Conservation (phyloP, 1,140 invertebrate species). For the Magallana gigas region DNA sequence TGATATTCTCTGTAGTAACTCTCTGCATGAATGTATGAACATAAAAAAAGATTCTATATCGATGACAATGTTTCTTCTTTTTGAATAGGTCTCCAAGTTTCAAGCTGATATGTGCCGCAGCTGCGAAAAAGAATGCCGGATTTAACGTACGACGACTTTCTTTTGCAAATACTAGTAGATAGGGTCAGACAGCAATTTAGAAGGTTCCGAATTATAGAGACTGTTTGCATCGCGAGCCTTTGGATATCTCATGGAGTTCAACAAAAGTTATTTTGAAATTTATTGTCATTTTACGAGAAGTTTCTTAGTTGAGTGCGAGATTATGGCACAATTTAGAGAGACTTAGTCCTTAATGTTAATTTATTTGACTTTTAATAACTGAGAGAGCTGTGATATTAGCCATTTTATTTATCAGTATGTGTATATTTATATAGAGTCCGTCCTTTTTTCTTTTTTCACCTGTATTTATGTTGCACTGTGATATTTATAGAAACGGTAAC, state of each 20-base stretch:
- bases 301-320: too few species aligned
- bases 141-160: neutral
- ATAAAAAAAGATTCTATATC: neutral
- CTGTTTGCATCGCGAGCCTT: too few species aligned
- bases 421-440: neutral
- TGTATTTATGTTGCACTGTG: neutral
- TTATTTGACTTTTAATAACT: neutral
- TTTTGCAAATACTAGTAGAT: too few species aligned
- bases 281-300: too few species aligned
- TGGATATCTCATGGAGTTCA: too few species aligned
- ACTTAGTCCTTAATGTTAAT: too few species aligned
- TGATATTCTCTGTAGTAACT: neutral
- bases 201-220: too few species aligned
- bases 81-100: conserved; percentile 35
- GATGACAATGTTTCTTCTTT: neutral
- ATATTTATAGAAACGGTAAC: neutral
- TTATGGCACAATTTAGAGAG: too few species aligned
- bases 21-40: neutral
- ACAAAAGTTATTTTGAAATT: too few species aligned
- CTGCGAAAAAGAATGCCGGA: conserved; percentile 17
- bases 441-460: neutral
- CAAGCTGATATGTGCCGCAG: conserved; percentile 38
- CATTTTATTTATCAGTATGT: conserved; percentile 6
- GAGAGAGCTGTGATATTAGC: conserved; percentile 19
- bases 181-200: too few species aligned